Percentiles rank a stretch among this genome's conserved stretches.
Evolutionary conservation across 2,113 vertebrate species (phyloP).

Genomic region (Oreochromis tanganicae): DNA sequence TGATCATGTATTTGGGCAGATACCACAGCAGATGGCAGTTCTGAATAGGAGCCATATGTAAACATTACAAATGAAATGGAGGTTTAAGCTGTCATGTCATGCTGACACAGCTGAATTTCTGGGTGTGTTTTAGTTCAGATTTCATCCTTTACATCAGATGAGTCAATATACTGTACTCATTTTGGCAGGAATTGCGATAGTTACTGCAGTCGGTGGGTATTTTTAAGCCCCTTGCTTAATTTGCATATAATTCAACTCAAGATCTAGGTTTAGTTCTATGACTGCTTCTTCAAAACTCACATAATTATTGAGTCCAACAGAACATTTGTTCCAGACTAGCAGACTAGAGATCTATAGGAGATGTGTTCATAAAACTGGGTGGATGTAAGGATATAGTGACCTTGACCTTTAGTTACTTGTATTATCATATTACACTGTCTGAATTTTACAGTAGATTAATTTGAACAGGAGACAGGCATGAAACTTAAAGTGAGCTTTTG

Average conservation of each 20-base stretch:
- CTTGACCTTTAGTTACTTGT: background rate
- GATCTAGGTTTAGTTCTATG: background rate
- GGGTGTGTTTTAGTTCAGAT: background rate
- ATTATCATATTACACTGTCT: background rate
- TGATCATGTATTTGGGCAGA: background rate
- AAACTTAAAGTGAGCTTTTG: background rate
- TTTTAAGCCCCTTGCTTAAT: background rate
- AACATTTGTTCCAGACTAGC: background rate
- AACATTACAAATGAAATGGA: background rate
- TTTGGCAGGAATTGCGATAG: background rate
- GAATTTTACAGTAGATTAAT: background rate
- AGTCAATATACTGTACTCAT: background rate
- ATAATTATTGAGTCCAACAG: background rate
- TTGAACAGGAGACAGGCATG: background rate
- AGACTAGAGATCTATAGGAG: background rate
- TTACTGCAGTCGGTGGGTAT: background rate
- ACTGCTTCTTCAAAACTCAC: background rate
- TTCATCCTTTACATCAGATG: background rate
- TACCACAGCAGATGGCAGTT: slow-evolving; percentile 28
- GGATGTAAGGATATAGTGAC: background rate
- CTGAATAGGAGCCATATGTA: slow-evolving; percentile 26
- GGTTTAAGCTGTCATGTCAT: background rate
- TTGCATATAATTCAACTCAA: background rate
- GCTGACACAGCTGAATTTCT: background rate
- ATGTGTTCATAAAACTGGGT: background rate